Conservation (phyloP, 2,888 invertebrate species). For the Hydroisotoma schaefferi region DNA sequence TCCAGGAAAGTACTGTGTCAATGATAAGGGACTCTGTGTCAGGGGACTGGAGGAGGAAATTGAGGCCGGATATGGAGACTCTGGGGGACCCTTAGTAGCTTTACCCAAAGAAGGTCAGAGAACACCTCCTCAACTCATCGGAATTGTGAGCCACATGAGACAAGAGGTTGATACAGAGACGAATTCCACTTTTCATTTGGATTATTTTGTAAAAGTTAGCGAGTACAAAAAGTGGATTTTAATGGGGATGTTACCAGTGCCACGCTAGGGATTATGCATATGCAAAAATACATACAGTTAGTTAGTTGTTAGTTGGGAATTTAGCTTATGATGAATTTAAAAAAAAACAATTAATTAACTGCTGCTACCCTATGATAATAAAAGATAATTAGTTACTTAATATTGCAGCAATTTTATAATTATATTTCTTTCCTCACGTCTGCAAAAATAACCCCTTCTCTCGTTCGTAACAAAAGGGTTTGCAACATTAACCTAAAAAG, state of each 20-base stretch:
- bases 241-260: constrained; percentile 23
- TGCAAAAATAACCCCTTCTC: too few relatives aligned
- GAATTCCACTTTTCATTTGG: constrained; percentile 27
- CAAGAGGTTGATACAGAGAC: constrained; percentile 29
- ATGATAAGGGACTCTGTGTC: constrained; percentile 33
- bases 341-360: too few relatives aligned
- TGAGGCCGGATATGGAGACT: constrained; percentile 41
- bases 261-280: too few relatives aligned
- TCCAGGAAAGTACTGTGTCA: constrained; percentile 29
- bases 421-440: too few relatives aligned
- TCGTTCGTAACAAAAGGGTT: too few relatives aligned
- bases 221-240: constrained; percentile 35
- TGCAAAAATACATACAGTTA: too few relatives aligned
- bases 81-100: constrained; percentile 28
- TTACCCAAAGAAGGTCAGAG: neutral
- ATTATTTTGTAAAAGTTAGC: constrained; percentile 34
- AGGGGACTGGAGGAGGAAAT: constrained; percentile 15
- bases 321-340: too few relatives aligned
- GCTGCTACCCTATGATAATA: too few relatives aligned
- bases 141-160: constrained; percentile 36
- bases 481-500: too few relatives aligned
- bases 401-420: too few relatives aligned
- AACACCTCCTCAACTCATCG: constrained; percentile 21
- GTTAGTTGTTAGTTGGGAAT: too few relatives aligned
- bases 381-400: too few relatives aligned